Evolutionary conservation across 2,888 invertebrate genomes (phyloP).

Genomic region (Ophonus ardosiacus): DNA sequence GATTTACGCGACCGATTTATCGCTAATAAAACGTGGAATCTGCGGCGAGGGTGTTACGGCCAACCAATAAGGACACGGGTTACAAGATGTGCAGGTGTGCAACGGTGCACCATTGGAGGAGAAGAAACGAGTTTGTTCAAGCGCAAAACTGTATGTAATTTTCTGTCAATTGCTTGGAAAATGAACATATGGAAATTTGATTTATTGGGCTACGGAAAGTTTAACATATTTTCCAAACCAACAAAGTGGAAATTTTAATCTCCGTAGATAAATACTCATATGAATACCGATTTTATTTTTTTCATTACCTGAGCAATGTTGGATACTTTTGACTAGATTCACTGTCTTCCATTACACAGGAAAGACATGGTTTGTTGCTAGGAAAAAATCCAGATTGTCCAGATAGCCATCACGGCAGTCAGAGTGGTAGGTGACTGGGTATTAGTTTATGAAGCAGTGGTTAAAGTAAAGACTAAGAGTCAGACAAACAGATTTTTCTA

Average conservation of each 20-base stretch:
- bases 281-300: no score
- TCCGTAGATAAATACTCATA: not conserved
- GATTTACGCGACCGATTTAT: conserved; percentile 55
- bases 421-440: no score
- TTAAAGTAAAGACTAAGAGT: no score
- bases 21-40: conserved; percentile 48
- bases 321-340: no score
- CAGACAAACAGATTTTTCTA: no score
- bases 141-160: conserved; percentile 7
- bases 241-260: conserved; percentile 2
- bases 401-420: no score
- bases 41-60: not conserved
- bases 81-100: conserved; percentile 38
- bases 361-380: no score
- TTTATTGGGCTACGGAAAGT: not conserved
- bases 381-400: no score
- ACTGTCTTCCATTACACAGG: no score
- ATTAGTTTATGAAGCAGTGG: no score
- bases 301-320: no score
- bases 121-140: not conserved
- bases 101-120: conserved; percentile 6
- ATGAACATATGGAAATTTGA: conserved; percentile 21
- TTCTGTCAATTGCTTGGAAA: conserved; percentile 28
- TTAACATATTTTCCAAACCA: not conserved
- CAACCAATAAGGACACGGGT: conserved; percentile 30